Evolutionary conservation across 1,140 invertebrate species (phyloP).

Genomic region (Tetragnatha versicolor): DNA sequence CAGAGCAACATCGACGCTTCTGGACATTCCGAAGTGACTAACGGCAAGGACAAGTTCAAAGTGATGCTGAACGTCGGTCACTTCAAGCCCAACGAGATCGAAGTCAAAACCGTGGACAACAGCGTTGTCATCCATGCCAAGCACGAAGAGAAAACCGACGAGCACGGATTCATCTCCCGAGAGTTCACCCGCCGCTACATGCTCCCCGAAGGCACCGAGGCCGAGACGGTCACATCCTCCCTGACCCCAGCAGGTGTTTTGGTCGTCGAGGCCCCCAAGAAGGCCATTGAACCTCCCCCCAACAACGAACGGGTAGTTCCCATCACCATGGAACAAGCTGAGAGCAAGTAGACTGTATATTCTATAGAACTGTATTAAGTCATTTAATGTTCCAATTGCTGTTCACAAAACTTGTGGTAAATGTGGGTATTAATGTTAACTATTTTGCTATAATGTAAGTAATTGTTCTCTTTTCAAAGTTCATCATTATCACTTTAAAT

Average conservation of each 20-base stretch:
- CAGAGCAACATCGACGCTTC: constrained; percentile 6
- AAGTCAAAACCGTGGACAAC: constrained; percentile 62
- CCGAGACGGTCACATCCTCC: constrained; percentile 73
- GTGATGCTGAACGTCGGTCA: constrained; percentile 20
- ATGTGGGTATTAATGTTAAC: too few species aligned
- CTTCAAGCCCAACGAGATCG: constrained; percentile 9
- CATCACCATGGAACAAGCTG: constrained; percentile 49
- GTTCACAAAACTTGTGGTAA: too few species aligned
- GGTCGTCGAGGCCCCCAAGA: constrained; percentile 73
- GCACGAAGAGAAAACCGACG: constrained; percentile 61
- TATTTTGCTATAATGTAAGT: too few species aligned
- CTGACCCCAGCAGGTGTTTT: constrained; percentile 79
- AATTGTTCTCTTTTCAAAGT: too few species aligned
- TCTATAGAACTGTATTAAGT: too few species aligned
- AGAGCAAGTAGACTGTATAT: too few species aligned
- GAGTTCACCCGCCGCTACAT: constrained; percentile 78
- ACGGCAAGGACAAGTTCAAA: constrained; percentile 8
- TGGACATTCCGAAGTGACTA: constrained; percentile 9
- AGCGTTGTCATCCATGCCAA: constrained; percentile 61
- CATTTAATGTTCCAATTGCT: too few species aligned
- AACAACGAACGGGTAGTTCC: constrained; percentile 58
- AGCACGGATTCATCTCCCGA: constrained; percentile 77
- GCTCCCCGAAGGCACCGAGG: constrained; percentile 70
- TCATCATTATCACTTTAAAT: too few species aligned
- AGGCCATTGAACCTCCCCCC: constrained; percentile 50